Evolutionary conservation across 2,113 vertebrate genomes (phyloP).

Genomic region (Dissostichus mawsoni): DNA sequence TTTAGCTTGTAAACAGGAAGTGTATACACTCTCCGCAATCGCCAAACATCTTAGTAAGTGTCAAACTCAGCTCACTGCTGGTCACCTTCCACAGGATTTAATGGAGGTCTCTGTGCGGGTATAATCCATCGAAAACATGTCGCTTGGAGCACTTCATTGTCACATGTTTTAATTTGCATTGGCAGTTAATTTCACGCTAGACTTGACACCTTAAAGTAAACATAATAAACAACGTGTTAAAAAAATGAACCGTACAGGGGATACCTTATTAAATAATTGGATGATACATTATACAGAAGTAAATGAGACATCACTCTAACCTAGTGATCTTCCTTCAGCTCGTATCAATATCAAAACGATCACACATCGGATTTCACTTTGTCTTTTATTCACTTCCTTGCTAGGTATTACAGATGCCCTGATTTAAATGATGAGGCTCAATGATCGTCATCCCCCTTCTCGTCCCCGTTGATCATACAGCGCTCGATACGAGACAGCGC

Average conservation of each 20-base stretch:
- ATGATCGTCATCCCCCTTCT: slow-evolving; percentile 44
- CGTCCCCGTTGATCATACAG: slow-evolving; percentile 26
- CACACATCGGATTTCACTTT: slow-evolving; percentile 32
- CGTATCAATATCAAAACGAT: slow-evolving; percentile 44
- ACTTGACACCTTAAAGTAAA: slow-evolving; percentile 18
- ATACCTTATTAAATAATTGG: slow-evolving; percentile 21
- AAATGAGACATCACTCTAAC: slow-evolving; percentile 47
- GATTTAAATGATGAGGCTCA: slow-evolving; percentile 51
- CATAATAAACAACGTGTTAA: slow-evolving; percentile 6
- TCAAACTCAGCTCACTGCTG: slow-evolving; percentile 1
- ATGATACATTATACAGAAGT: slow-evolving; percentile 12
- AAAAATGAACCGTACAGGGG: not conserved
- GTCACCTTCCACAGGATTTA: slow-evolving; percentile 9
- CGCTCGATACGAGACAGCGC: slow-evolving; percentile 30
- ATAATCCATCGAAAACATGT: slow-evolving; percentile 8
- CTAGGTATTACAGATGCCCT: slow-evolving; percentile 25
- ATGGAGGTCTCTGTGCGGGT: slow-evolving; percentile 21
- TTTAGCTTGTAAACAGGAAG: slow-evolving; percentile 32
- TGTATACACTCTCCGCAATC: slow-evolving; percentile 32
- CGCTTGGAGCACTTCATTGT: slow-evolving; percentile 8
- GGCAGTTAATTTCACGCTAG: slow-evolving; percentile 28
- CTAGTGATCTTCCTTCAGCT: slow-evolving; percentile 34
- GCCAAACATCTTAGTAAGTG: slow-evolving; percentile 13
- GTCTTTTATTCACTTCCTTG: slow-evolving; percentile 50
- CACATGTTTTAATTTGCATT: slow-evolving; percentile 26